phyloP scores from a whole-genome alignment of 2,888 invertebrate species.

The Drosophila colorata region DNA sequence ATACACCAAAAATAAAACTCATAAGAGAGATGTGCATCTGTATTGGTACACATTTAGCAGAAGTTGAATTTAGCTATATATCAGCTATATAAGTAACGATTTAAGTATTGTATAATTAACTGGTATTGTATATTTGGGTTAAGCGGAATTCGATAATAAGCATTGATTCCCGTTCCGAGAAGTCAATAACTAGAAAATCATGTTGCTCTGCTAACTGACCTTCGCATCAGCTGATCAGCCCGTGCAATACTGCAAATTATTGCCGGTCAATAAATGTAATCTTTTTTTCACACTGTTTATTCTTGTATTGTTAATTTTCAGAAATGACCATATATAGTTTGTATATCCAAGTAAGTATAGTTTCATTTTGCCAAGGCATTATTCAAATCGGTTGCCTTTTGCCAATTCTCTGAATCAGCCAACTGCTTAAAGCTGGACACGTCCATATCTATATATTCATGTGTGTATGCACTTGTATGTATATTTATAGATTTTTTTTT shows the following conservation, averaged over 20 bases:
- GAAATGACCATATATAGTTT: too few species aligned
- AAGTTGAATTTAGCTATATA: too few species aligned
- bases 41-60: too few species aligned
- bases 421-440: constrained; percentile 19
- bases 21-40: too few species aligned
- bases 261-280: not conserved
- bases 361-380: constrained; percentile 13
- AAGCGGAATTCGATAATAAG: not conserved
- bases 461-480: not conserved
- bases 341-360: constrained; percentile 3
- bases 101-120: not conserved
- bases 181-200: not conserved
- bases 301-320: too few species aligned
- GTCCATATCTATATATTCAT: constrained; percentile 10
- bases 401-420: constrained; percentile 8
- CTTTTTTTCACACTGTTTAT: too few species aligned
- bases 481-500: constrained; percentile 12
- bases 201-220: not conserved
- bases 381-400: constrained; percentile 16
- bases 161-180: not conserved
- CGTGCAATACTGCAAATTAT: not conserved
- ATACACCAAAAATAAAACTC: too few species aligned
- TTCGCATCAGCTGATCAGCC: constrained; percentile 2
- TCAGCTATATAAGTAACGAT: too few species aligned
- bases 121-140: not conserved